These are phyloP conservation scores for Euthynnus affinis DNA, from an alignment of 2,797 vertebrate species.

Conservation along the genomic window DNA sequence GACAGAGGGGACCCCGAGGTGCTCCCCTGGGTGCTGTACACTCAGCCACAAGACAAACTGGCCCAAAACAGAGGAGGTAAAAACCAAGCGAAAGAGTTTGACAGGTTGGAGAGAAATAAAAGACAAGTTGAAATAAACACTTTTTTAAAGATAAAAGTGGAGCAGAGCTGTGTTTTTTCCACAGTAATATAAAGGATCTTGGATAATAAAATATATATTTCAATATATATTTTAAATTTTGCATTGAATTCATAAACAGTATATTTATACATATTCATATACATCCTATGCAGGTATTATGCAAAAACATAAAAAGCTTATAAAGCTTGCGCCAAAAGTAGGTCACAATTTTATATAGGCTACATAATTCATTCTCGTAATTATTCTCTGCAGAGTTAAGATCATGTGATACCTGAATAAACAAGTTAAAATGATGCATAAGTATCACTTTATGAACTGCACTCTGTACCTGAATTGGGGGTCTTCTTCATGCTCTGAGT, in stretches of 20 bases:
- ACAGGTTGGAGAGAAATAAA: conserved; percentile 29
- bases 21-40: conserved; percentile 54
- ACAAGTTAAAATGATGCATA: not conserved
- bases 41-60: conserved; percentile 49
- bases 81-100: conserved; percentile 30
- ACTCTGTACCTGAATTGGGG: conserved; percentile 70
- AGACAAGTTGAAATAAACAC: not conserved
- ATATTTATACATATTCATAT: not conserved
- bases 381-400: conserved; percentile 6
- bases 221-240: no score
- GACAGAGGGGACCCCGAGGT: conserved; percentile 64
- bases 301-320: conserved; percentile 1
- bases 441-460: not conserved
- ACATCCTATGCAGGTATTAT: not conserved
- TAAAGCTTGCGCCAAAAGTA: not conserved
- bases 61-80: conserved; percentile 36
- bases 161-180: not conserved
- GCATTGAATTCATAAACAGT: not conserved
- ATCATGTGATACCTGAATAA: not conserved
- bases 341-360: conserved; percentile 7
- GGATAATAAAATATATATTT: not conserved
- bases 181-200: not conserved
- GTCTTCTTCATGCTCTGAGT: conserved; percentile 79
- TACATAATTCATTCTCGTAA: not conserved
- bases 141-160: not conserved